These are phyloP conservation scores for Elachura formosa DNA, from an alignment of 2,113 vertebrate species.

Conservation along the genomic window DNA sequence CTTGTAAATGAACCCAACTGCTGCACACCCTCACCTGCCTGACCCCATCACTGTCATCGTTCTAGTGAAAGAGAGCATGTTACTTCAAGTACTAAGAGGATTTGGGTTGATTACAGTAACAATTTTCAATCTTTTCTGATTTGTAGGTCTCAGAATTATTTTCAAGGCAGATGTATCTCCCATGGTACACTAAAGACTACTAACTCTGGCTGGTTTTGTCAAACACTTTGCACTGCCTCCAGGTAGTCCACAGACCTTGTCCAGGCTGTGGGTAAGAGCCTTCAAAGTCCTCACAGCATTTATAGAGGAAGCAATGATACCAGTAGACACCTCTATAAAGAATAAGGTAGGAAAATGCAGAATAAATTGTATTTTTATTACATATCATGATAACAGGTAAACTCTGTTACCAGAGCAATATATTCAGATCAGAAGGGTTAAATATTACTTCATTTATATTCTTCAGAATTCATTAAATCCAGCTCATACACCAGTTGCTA, in stretches of 20 bases:
- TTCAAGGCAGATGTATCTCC: not conserved
- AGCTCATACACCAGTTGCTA: not conserved
- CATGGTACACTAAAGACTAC: not conserved
- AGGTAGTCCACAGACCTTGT: not conserved
- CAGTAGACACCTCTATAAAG: not conserved
- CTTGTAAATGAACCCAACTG: not conserved
- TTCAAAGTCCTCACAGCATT: not conserved
- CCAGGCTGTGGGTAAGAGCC: not conserved
- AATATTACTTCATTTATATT: not conserved
- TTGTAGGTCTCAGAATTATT: not conserved
- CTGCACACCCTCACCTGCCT: not conserved
- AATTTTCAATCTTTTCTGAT: slow-evolving; percentile 9
- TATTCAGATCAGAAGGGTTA: not conserved
- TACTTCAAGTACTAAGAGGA: not conserved
- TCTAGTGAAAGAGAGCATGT: not conserved
- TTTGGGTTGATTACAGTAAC: not conserved
- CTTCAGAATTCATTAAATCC: not conserved
- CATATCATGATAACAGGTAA: not conserved
- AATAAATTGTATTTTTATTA: not conserved
- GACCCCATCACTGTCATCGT: not conserved
- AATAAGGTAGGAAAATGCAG: not conserved
- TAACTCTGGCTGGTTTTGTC: not conserved
- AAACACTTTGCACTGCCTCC: not conserved
- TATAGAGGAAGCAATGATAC: not conserved
- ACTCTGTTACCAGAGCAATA: not conserved